These are phyloP conservation scores for Myotis vivesi DNA, from an alignment of 2,797 vertebrate genomes.

Conservation along the genomic window DNA sequence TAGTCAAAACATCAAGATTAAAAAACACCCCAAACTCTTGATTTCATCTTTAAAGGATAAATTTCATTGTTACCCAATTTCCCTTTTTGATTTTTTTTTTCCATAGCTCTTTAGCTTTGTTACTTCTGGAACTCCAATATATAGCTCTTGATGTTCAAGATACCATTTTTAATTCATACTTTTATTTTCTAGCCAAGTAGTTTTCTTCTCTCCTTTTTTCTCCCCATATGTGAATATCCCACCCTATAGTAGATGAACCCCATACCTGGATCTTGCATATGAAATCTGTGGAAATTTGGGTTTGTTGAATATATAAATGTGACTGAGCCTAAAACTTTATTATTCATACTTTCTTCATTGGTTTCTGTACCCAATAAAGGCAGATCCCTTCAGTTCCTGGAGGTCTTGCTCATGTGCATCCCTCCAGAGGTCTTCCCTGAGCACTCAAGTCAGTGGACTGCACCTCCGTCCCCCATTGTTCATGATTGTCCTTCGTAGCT, in stretches of 20 bases:
- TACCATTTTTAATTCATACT: neutral
- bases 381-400: neutral
- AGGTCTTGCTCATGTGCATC: too few species aligned
- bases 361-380: neutral
- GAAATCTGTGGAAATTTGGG: neutral
- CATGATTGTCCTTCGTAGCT: neutral
- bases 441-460: fast-evolving
- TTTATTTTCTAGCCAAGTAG: neutral
- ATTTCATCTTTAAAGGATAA: neutral
- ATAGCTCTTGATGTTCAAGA: neutral
- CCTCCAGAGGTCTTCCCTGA: neutral
- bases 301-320: neutral
- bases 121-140: neutral
- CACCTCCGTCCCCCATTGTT: fast-evolving
- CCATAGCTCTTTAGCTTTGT: neutral
- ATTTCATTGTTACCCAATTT: neutral
- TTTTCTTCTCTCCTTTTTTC: fast-evolving
- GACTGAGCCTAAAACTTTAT: neutral
- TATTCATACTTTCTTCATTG: neutral
- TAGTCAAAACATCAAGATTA: neutral
- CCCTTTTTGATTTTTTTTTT: neutral
- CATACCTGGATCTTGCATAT: fast-evolving
- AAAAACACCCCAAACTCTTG: neutral
- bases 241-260: fast-evolving
- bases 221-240: fast-evolving